Evolutionary conservation across 2,888 invertebrate genomes (phyloP), one percentile per base, ranked within the genome.

Genomic region (Sceliomorpha sp.): DNA sequence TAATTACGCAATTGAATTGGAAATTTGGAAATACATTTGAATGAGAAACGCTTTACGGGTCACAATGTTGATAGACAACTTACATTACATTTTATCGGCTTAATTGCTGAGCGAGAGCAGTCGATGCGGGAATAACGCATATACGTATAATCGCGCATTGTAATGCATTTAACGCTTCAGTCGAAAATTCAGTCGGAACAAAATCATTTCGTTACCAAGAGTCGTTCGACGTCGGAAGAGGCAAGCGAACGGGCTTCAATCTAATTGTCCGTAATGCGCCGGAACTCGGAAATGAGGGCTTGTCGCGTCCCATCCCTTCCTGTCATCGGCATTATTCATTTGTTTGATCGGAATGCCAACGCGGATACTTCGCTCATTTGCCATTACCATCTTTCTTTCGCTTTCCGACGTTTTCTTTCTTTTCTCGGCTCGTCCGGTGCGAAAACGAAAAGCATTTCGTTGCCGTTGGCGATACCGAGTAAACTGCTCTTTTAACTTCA

Each of bases 181-280:
- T 48, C 26, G 17, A 26, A 48, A 34, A 27, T 48, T n/a, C 14
- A 36, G 26, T 48, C 14, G 36, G 47, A 42, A 70, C 58, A 59
- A 73, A 77, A 76, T 78, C 71, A 74, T 67, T 80, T 79, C 69
- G 71, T 73, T 78, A 73, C 64, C 13, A 24, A 47, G 73, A 71
- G 68, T 68, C 51, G 58, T 60, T 62, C 62, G 53, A 26, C 15
- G 34, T 27, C 34, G 31, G 44, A 26, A 36, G 55, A 55, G 58
- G 42, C 70, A 67, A 66, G 71, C 72, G 74, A 79, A 76, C 72
- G 74, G 73, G 64, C 80, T 81, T 72, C 79, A 81, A 84, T 83
- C 80, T 83, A 84, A 84, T 85, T 84, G 84, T 76, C 78, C 73
- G 78, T 81, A 83, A 83, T 83, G 80, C 78, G 74, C 76, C 74